Base-by-base conservation (phyloP, 2,888 invertebrate species). In the Cryptocephalus moraei region DNA sequence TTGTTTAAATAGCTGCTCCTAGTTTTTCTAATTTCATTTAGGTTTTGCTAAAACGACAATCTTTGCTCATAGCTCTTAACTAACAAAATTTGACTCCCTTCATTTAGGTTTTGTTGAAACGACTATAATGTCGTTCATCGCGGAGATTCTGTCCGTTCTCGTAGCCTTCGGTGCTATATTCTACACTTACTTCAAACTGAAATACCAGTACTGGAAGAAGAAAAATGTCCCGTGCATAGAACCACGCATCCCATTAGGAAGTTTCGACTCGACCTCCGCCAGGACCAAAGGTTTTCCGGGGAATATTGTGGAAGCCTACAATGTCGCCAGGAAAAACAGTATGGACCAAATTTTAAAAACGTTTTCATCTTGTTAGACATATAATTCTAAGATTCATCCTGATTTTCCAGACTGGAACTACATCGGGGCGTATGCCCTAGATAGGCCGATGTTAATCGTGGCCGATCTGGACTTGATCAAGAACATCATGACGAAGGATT, bases 401-500 rank as follows among this genome's bases (percentile, higher is more conserved):
- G 22, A 22, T 43, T 12, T 10, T 11, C 11, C 13, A 38, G 53
- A 52, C 8, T 36, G 42, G 9, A 56, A 54, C 45, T 53, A 56
- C 43, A 56, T 51, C 4, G 64, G 64, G 9, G 46, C 56, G 2
- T 62, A 59, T 45, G 2, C 47, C 4, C 76, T 80, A 49, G 68
- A 73, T 2, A 32, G 11, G 10, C 52, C 56, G 32, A 13, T 44
- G n/a, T 59, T 55, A 41, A 38, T 63, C 2, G 52, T 57, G 1
- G 44, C 59, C 1, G 60, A 58, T 47, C 51, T 57, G n/a, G 60
- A 58, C 3, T 22, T 61, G 8, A 49, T 62, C 9, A 64, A 64
- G 46, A 69, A 73, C 43, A 68, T 82, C 22, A 59, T 81, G 58
- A 73, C 75, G 38, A 76, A 73, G 52, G 80, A 82, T 56, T 82